A percentile compares a stretch with the other conserved stretches of the same genome.
These are phyloP conservation scores for Poeciliopsis presidionis DNA, from an alignment of 2,797 vertebrate genomes.

Conservation along the genomic window DNA sequence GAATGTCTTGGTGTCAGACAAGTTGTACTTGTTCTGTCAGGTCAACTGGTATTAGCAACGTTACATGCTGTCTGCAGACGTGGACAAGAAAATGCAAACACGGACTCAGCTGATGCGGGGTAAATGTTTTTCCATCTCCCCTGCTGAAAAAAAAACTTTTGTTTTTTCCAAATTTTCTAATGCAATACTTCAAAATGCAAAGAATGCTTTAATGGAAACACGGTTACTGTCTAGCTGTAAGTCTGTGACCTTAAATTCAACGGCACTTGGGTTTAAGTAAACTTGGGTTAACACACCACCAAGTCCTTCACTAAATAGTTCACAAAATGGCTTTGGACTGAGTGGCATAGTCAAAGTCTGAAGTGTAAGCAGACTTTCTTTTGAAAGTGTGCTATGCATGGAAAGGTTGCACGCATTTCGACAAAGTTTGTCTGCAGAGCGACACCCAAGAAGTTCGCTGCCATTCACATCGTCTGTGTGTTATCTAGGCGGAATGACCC, in stretches of 20 bases:
- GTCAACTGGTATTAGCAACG: too few species aligned
- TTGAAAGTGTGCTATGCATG: neutral
- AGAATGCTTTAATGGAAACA: neutral
- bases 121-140: too few species aligned
- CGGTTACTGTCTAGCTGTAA: neutral
- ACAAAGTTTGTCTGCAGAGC: neutral
- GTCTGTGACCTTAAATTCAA: neutral
- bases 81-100: too few species aligned
- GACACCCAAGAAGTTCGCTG: neutral
- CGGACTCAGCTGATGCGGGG: too few species aligned
- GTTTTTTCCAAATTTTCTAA: neutral
- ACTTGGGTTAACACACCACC: too few species aligned
- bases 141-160: neutral
- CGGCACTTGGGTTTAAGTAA: neutral
- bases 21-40: too few species aligned
- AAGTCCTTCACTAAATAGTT: neutral
- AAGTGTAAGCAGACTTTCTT: too few species aligned
- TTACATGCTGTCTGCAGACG: too few species aligned
- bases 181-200: neutral
- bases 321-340: neutral
- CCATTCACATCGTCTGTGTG: neutral
- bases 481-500: constrained; percentile 11
- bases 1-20: too few species aligned
- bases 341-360: neutral
- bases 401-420: neutral